A percentile compares a stretch with the other conserved stretches of the same genome.
Evolutionary conservation across 2,888 invertebrate species (phyloP).

Genomic region (Laspeyria flexula): DNA sequence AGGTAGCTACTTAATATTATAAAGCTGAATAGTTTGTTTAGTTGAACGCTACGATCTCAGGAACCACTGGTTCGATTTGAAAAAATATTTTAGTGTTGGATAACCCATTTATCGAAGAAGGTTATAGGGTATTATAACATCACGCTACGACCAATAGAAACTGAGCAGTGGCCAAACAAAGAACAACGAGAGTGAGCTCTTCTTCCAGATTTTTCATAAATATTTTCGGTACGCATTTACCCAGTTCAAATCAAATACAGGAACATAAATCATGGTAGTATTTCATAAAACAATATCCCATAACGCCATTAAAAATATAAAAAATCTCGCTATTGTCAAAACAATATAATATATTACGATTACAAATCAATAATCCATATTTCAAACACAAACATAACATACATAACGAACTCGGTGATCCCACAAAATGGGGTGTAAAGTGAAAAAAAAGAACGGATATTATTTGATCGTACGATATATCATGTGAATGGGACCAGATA

Average conservation of each 20-base stretch:
- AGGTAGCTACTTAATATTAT: no score
- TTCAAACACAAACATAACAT: constrained; percentile 37
- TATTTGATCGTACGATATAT: constrained; percentile 63
- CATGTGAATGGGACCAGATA: constrained; percentile 46
- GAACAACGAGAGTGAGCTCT: no score
- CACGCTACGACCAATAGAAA: no score
- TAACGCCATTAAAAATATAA: constrained; percentile 5
- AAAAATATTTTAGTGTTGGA: no score
- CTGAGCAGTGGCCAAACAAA: no score
- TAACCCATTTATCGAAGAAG: no score
- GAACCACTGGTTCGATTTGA: no score
- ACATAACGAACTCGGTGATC: constrained; percentile 41
- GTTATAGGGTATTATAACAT: no score
- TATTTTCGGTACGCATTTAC: no score
- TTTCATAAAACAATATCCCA: not conserved
- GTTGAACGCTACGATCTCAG: no score
- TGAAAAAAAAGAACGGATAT: constrained; percentile 59
- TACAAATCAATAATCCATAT: constrained; percentile 32
- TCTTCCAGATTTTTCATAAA: no score
- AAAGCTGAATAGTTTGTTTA: no score
- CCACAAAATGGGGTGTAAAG: constrained; percentile 51
- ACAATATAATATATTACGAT: constrained; percentile 16
- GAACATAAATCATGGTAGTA: constrained; percentile 1
- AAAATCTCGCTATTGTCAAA: constrained; percentile 13
- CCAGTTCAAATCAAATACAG: not conserved